These are phyloP conservation scores for Eilema sororculum DNA, from an alignment of 2,888 invertebrate species.

Conservation along the genomic window DNA sequence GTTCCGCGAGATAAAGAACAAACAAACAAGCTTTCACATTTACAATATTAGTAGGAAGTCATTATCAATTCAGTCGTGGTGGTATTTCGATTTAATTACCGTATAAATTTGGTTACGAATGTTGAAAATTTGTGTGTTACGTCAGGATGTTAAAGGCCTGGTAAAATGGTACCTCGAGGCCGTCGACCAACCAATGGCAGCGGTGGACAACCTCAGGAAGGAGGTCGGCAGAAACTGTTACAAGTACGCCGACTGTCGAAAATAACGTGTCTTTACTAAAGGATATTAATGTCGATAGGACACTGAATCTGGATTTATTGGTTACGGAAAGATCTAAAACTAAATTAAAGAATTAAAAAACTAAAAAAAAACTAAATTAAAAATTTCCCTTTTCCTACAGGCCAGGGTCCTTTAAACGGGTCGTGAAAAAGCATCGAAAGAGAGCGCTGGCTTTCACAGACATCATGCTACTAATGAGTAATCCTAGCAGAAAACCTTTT, in stretches of 20 bases:
- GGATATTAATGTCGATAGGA: slow-evolving; percentile 25
- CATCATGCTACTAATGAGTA: no score
- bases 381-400: neutral
- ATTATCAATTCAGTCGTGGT: slow-evolving; percentile 39
- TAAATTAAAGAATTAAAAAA: no score
- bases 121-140: slow-evolving; percentile 39
- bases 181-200: slow-evolving; percentile 37
- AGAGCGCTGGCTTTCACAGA: no score
- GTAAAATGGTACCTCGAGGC: slow-evolving; percentile 44
- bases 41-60: slow-evolving; percentile 7
- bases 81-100: slow-evolving; percentile 42
- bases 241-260: slow-evolving; percentile 48
- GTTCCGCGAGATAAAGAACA: neutral
- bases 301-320: slow-evolving; percentile 17
- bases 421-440: no score
- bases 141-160: slow-evolving; percentile 35
- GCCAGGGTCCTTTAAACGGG: no score
- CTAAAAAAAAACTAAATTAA: no score
- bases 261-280: slow-evolving; percentile 29
- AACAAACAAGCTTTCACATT: slow-evolving; percentile 1
- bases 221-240: slow-evolving; percentile 53
- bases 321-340: slow-evolving; percentile 20
- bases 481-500: neutral
- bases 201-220: slow-evolving; percentile 51
- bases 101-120: slow-evolving; percentile 35